phyloP scores from a whole-genome alignment of 2,797 vertebrate genomes.

The Decapterus maruadsi region DNA sequence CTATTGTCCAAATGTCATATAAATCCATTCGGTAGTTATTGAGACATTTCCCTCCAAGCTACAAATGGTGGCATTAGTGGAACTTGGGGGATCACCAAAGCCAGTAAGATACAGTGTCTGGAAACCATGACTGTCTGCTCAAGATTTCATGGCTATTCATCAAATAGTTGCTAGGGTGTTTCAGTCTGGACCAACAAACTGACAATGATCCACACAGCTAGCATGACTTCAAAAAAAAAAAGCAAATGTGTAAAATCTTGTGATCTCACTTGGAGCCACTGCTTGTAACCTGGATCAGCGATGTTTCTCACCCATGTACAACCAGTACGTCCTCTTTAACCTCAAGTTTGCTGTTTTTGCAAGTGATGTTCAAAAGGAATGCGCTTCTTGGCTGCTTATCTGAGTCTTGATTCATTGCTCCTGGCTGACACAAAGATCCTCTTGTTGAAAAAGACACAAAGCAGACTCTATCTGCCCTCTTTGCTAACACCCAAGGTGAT shows the following conservation, averaged over 20 bases:
- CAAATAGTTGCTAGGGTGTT: neutral
- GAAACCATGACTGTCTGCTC: neutral
- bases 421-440: constrained; percentile 57
- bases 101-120: neutral
- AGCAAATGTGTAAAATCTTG: neutral
- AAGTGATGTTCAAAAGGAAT: constrained; percentile 45
- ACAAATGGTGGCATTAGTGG: neutral
- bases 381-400: constrained; percentile 49
- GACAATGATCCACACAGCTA: neutral
- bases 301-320: neutral
- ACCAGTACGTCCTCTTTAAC: neutral
- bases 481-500: constrained; percentile 63
- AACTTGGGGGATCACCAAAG: neutral
- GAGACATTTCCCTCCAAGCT: neutral
- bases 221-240: neutral
- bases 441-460: constrained; percentile 63
- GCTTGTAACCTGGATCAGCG: neutral
- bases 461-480: constrained; percentile 40
- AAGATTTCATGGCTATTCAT: neutral
- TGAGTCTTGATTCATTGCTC: constrained; percentile 30
- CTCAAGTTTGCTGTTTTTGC: constrained; percentile 1
- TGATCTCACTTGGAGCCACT: too few species aligned
- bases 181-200: neutral
- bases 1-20: too few species aligned
- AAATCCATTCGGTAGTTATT: neutral